Evolutionary conservation across 2,888 invertebrate genomes (phyloP).

Genomic region (Petrolisthes manimaculis): DNA sequence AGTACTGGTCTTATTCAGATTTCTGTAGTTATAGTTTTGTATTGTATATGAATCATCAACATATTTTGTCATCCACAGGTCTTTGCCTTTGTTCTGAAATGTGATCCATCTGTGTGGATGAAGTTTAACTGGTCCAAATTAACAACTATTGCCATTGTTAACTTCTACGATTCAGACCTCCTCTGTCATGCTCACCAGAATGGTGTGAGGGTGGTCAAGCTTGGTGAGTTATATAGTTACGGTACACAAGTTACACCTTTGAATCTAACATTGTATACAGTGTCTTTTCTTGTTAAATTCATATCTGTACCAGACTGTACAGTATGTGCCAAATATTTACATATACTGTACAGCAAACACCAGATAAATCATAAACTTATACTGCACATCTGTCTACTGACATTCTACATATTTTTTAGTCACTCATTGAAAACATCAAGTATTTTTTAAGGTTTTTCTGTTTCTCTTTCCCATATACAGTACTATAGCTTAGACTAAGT

Average conservation of each 20-base stretch:
- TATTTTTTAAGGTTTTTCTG: too few relatives aligned
- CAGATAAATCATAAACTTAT: too few relatives aligned
- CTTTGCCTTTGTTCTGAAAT: slow-evolving; percentile 65
- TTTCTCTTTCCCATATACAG: too few relatives aligned
- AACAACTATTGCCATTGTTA: slow-evolving; percentile 70
- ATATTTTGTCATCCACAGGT: slow-evolving; percentile 54
- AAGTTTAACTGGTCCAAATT: slow-evolving; percentile 70
- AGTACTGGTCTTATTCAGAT: too few relatives aligned
- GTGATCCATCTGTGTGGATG: slow-evolving; percentile 65
- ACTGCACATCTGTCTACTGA: too few relatives aligned
- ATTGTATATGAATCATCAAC: too few relatives aligned
- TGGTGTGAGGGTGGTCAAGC: slow-evolving; percentile 68
- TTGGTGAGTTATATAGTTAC: slow-evolving; percentile 68
- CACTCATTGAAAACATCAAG: too few relatives aligned
- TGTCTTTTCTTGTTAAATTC: not conserved
- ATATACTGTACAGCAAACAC: too few relatives aligned
- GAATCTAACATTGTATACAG: not conserved
- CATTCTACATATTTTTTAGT: too few relatives aligned
- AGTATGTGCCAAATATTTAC: too few relatives aligned
- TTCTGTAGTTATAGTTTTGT: too few relatives aligned
- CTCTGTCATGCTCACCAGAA: slow-evolving; percentile 70
- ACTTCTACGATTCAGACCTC: slow-evolving; percentile 69
- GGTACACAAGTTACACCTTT: not conserved
- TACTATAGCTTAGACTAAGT: too few relatives aligned
- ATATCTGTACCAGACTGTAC: not conserved